These are phyloP conservation scores for Bagarius yarrelli DNA, from an alignment of 2,113 vertebrate species.

Conservation along the genomic window DNA sequence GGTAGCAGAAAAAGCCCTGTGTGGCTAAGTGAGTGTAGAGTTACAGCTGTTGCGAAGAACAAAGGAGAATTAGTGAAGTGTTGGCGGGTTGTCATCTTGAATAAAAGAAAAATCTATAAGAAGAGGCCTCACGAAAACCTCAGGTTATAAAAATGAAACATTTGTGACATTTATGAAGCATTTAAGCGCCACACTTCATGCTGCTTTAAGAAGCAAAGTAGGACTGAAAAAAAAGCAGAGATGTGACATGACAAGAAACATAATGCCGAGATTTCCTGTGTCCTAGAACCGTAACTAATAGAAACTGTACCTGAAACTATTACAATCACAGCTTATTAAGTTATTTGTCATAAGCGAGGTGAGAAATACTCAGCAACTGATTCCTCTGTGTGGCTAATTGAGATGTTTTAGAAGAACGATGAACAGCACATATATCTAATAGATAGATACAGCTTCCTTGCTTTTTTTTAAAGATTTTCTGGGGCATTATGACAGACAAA, in stretches of 20 bases:
- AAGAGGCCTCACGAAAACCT: not conserved
- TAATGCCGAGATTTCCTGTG: not conserved
- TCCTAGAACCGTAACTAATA: not conserved
- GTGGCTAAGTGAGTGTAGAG: constrained; percentile 36
- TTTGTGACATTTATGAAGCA: not conserved
- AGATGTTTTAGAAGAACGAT: not conserved
- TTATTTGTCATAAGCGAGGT: not conserved
- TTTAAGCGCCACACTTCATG: not conserved
- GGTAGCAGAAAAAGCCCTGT: constrained; percentile 49
- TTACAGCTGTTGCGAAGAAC: not conserved
- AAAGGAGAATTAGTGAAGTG: not conserved
- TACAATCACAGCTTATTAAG: not conserved
- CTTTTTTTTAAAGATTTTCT: no score
- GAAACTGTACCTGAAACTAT: not conserved
- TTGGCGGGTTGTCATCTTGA: not conserved
- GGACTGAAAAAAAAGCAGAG: not conserved
- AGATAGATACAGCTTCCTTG: not conserved
- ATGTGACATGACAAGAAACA: not conserved
- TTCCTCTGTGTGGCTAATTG: not conserved
- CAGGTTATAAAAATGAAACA: not conserved
- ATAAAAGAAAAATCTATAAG: not conserved
- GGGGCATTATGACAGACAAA: no score
- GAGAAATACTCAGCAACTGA: not conserved
- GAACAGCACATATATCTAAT: not conserved
- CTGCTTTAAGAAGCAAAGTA: not conserved